Evolutionary conservation across 2,888 invertebrate species (phyloP).

Genomic region (Eulithis testata): DNA sequence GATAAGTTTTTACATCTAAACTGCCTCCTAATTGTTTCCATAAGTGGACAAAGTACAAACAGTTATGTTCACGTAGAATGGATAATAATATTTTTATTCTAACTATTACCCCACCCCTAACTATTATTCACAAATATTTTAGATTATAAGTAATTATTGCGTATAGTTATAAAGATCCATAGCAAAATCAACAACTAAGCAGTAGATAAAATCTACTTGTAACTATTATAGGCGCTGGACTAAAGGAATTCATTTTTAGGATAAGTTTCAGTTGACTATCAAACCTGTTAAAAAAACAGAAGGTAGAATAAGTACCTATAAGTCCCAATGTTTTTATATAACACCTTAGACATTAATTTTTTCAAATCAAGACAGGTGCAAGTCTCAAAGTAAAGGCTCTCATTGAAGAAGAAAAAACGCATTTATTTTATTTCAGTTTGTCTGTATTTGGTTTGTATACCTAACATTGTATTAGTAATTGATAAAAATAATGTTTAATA

Average conservation of each 20-base stretch:
- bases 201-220: conserved; percentile 79
- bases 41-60: conserved; percentile 61
- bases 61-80: conserved; percentile 43
- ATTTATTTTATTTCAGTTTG: conserved; percentile 38
- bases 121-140: conserved; percentile 54
- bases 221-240: conserved; percentile 57
- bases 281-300: conserved; percentile 39
- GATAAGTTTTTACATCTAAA: conserved; percentile 8
- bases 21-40: conserved; percentile 9
- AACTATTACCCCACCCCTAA: conserved; percentile 57
- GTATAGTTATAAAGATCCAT: conserved; percentile 51
- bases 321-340: conserved; percentile 4
- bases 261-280: conserved; percentile 63
- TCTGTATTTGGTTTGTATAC: conserved; percentile 25
- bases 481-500: conserved; percentile 45
- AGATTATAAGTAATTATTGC: conserved; percentile 62
- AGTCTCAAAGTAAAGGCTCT: conserved; percentile 71
- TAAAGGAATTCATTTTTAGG: conserved; percentile 64
- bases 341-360: conserved; percentile 17
- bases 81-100: conserved; percentile 66
- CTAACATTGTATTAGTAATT: conserved; percentile 39
- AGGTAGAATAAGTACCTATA: conserved; percentile 22
- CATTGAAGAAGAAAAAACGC: conserved; percentile 44
- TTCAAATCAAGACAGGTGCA: conserved; percentile 58
- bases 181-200: conserved; percentile 47